Conservation (phyloP, 2,888 invertebrate genomes). For the Tipula lateralis region DNA sequence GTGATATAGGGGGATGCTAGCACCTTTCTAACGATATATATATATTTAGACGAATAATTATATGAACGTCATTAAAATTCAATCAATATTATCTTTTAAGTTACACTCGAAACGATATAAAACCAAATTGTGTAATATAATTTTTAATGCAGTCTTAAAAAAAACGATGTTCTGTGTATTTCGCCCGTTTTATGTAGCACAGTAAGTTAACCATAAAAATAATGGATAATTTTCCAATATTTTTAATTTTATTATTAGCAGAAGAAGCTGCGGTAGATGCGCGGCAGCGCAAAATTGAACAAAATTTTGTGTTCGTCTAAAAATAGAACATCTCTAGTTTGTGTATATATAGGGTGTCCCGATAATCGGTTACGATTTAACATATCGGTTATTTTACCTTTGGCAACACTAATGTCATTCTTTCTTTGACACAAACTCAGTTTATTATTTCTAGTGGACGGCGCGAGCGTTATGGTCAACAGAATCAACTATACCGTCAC, state of each 20-base stretch:
- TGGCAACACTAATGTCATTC: too few relatives aligned
- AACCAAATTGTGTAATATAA: neutral
- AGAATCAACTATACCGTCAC: too few relatives aligned
- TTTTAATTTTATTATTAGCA: neutral
- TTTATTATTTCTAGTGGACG: too few relatives aligned
- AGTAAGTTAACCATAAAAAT: conserved; percentile 14
- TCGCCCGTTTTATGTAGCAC: neutral
- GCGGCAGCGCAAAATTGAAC: neutral
- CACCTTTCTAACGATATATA: neutral
- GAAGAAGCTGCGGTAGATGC: neutral
- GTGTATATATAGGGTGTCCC: too few relatives aligned
- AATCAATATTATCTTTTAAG: neutral
- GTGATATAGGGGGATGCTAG: neutral
- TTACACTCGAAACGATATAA: neutral
- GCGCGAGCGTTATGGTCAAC: too few relatives aligned
- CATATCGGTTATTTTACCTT: too few relatives aligned
- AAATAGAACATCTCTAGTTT: neutral
- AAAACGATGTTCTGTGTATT: neutral
- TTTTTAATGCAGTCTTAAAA: neutral
- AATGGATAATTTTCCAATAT: conserved; percentile 24
- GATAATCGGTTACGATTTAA: too few relatives aligned
- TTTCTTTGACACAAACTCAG: too few relatives aligned
- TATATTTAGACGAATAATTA: neutral
- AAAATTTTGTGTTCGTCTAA: neutral
- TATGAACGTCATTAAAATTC: neutral